phyloP scores from a whole-genome alignment of 2,888 invertebrate species.

The Aleiodes testaceus region DNA sequence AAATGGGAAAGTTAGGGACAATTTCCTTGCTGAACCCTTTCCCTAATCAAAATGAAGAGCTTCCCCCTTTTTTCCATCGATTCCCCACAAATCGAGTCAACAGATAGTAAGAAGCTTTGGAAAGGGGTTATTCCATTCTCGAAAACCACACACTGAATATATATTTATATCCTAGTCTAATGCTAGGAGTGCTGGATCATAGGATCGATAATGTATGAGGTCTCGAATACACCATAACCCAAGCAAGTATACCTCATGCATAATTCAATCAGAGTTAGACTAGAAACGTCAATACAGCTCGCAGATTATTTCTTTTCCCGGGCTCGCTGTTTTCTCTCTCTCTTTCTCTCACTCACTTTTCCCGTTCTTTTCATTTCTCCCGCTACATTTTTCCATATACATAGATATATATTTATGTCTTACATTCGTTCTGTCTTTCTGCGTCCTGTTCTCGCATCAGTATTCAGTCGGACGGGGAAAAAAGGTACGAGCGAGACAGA shows the following conservation, averaged over 20 bases:
- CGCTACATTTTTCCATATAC: conserved; percentile 36
- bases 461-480: conserved; percentile 43
- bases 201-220: conserved; percentile 52
- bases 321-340: conserved; percentile 62
- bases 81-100: neutral
- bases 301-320: conserved; percentile 73
- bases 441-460: conserved; percentile 39
- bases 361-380: conserved; percentile 46
- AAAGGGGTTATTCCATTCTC: conserved; percentile 7
- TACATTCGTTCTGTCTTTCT: conserved; percentile 38
- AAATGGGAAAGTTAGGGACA: no score
- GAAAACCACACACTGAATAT: conserved; percentile 8
- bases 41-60: neutral
- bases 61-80: neutral
- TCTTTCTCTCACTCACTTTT: conserved; percentile 47
- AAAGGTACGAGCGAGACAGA: conserved; percentile 33
- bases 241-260: conserved; percentile 65
- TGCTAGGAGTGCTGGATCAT: conserved; percentile 46
- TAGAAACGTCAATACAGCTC: conserved; percentile 74
- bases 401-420: conserved; percentile 44
- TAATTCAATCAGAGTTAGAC: conserved; percentile 74
- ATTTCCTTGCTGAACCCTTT: no score
- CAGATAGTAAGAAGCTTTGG: conserved; percentile 12
- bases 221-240: conserved; percentile 40
- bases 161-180: conserved; percentile 12